These are phyloP conservation scores for Phaethon lepturus DNA, from an alignment of 2,113 vertebrate species.

Conservation along the genomic window DNA sequence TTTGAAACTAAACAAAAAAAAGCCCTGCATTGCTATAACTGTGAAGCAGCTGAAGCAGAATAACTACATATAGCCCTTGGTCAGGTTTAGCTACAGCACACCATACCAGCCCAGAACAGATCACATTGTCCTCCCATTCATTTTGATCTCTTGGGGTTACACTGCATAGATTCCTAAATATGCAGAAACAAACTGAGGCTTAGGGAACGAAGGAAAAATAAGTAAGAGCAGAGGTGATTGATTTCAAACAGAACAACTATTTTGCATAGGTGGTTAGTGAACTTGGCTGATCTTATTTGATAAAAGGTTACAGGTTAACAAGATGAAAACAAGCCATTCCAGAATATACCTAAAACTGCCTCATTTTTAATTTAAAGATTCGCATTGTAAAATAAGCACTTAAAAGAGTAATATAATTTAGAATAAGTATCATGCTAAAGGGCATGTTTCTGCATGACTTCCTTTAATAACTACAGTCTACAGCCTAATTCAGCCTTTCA, in stretches of 20 bases:
- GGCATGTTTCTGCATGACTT: constrained; percentile 66
- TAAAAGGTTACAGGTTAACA: neutral
- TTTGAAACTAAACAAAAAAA: neutral
- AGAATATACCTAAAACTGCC: neutral
- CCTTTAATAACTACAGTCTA: constrained; percentile 25
- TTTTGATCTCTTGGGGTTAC: neutral
- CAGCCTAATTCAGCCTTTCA: constrained; percentile 39
- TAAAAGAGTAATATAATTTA: constrained; percentile 33
- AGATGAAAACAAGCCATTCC: neutral
- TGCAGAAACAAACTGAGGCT: neutral
- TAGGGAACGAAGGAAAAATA: neutral
- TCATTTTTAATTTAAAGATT: constrained; percentile 50
- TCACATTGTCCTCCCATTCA: neutral
- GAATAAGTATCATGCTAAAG: constrained; percentile 25
- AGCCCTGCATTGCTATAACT: neutral
- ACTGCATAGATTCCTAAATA: neutral
- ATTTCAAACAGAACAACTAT: neutral
- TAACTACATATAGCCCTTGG: neutral
- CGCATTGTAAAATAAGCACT: constrained; percentile 9
- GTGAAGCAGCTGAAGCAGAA: neutral
- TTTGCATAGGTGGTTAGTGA: neutral
- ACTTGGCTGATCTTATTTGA: neutral
- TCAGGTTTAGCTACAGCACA: neutral
- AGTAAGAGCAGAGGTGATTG: neutral
- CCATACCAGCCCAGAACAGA: neutral